Percentiles rank a stretch among this genome's conserved stretches.
phyloP scores from a whole-genome alignment of 2,888 invertebrate genomes.

The Hypercompe scribonia region DNA sequence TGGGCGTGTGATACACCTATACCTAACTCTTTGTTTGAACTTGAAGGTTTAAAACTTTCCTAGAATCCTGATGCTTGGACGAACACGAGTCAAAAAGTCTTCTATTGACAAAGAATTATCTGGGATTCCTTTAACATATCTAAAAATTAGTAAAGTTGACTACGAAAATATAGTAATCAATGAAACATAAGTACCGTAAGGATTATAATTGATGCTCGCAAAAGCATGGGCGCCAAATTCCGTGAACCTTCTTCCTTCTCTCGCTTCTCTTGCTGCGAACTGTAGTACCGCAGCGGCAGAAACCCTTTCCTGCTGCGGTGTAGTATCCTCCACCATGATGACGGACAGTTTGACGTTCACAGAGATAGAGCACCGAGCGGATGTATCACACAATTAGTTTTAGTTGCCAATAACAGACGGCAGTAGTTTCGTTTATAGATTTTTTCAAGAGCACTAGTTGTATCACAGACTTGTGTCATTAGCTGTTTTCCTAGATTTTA shows the following conservation, averaged over 20 bases:
- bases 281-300: slow-evolving; percentile 81
- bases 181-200: slow-evolving; percentile 67
- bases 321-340: slow-evolving; percentile 80
- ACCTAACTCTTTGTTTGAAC: no score
- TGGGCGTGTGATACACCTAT: no score
- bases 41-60: no score
- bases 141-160: no score
- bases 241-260: slow-evolving; percentile 75
- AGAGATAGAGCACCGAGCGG: slow-evolving; percentile 43
- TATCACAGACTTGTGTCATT: slow-evolving; percentile 30
- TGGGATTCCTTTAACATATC: no score
- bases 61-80: no score
- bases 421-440: slow-evolving; percentile 23
- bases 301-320: slow-evolving; percentile 65
- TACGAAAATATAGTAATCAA: neutral
- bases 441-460: slow-evolving; percentile 16
- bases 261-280: slow-evolving; percentile 78
- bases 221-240: slow-evolving; percentile 82
- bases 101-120: no score
- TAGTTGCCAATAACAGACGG: slow-evolving; percentile 14
- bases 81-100: neutral
- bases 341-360: slow-evolving; percentile 46
- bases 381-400: neutral
- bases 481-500: slow-evolving; percentile 8
- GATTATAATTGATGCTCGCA: slow-evolving; percentile 78